These are phyloP conservation scores for Cryptus armator DNA, from an alignment of 2,888 invertebrate genomes.

Conservation along the genomic window DNA sequence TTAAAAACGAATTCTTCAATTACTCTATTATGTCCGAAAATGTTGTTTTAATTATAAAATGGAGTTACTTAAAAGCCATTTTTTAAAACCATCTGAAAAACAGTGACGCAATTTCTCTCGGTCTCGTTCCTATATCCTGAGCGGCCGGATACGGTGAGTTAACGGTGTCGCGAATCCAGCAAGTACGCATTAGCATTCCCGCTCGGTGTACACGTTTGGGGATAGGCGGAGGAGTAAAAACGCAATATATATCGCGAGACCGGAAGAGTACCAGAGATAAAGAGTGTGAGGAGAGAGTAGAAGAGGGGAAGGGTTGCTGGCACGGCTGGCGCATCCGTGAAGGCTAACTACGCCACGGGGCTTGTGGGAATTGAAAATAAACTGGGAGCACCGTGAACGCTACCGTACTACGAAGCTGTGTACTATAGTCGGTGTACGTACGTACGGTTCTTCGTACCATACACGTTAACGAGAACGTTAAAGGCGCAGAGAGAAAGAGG, in stretches of 20 bases:
- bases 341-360: slow-evolving; percentile 58
- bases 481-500: slow-evolving; percentile 4
- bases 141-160: slow-evolving; percentile 51
- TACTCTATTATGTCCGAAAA: not conserved
- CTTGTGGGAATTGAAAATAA: slow-evolving; percentile 63
- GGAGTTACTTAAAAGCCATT: not conserved
- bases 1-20: slow-evolving; percentile 4
- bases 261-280: slow-evolving; percentile 19
- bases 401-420: slow-evolving; percentile 9
- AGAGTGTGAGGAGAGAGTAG: not conserved
- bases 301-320: slow-evolving; percentile 46
- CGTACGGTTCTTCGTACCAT: slow-evolving; percentile 48
- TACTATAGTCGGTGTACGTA: slow-evolving; percentile 2
- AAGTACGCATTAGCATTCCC: slow-evolving; percentile 58
- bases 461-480: slow-evolving; percentile 59
- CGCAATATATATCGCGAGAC: slow-evolving; percentile 44
- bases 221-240: slow-evolving; percentile 54
- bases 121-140: slow-evolving; percentile 8
- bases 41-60: slow-evolving; percentile 34
- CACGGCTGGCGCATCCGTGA: slow-evolving; percentile 49
- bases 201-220: slow-evolving; percentile 54
- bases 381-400: slow-evolving; percentile 54
- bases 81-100: not conserved
- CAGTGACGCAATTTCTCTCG: slow-evolving; percentile 8
- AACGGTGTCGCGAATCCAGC: slow-evolving; percentile 57